Evolutionary conservation across 2,113 vertebrate species (phyloP), one percentile per base, ranked within the genome.

Genomic region (Haplochromis burtoni): DNA sequence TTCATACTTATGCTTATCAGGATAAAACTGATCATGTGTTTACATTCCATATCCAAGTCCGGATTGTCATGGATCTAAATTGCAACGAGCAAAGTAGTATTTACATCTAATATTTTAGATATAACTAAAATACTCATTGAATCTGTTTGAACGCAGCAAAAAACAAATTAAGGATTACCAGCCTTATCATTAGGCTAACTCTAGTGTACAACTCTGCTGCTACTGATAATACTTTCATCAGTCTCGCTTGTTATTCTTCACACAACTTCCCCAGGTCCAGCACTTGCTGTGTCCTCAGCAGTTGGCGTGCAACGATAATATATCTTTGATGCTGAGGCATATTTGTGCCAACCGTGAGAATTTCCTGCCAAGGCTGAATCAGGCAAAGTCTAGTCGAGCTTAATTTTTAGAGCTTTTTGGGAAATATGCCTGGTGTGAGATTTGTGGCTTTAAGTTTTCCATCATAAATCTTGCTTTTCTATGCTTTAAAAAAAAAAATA

Each of bases 271-370:
- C 42, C 19, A 73, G 79, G 38, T 79, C 85, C 82, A 71, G 66
- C 61, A 6, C 57, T 71, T 33, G 76, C 86, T 83, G 81, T 59
- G 82, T 83, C 88, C 88, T 83, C 88, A 89, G 90, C 82, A 89
- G 83, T 81, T 85, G 81, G 51, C 53, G n/a, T 85, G 42, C 38
- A 82, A 38, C 4, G 49, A 83, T 87, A 54, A 81, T 89, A 68
- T 55, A 83, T 91, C 26, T 83, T 86, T 87, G 87, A 89, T 91
- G 86, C 61, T 14, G 66, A 87, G 59, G 26, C 35, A 7, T 40
- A 85, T 82, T 42, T 55, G 35, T 91, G 84, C 90, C 84, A 90
- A 19, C 76, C 24, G 6, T 31, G 51, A 79, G 33, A 38, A 78
- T 78, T 66, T 31, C 7, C 47, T 85, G 87, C 87, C 88, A 86